These are phyloP conservation scores for Taxidea taxus DNA, from an alignment of 2,113 vertebrate genomes.

Conservation along the genomic window DNA sequence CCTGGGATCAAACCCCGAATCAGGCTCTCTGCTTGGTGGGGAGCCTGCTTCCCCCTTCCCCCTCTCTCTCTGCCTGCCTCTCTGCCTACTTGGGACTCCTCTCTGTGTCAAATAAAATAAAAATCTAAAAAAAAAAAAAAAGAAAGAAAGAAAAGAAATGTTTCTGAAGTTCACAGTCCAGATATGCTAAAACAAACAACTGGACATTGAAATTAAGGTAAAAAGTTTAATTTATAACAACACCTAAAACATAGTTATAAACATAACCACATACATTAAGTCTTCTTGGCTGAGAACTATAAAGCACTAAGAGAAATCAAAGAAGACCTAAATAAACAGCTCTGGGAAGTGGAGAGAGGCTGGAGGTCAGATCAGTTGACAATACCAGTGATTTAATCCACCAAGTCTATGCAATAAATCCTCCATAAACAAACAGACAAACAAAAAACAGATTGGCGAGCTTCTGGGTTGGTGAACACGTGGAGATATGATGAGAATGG, in stretches of 20 bases:
- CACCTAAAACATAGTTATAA: not conserved
- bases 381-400: not conserved
- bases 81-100: too few relatives aligned
- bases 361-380: not conserved
- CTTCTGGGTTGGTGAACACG: not conserved
- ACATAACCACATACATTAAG: not conserved
- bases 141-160: too few relatives aligned
- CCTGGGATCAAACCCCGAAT: too few relatives aligned
- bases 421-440: not conserved
- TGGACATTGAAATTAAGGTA: not conserved
- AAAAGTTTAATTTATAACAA: not conserved
- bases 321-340: not conserved
- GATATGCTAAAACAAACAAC: not conserved
- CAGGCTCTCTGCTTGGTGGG: too few relatives aligned
- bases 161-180: not conserved
- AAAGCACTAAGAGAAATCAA: not conserved
- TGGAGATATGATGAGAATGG: not conserved
- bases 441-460: not conserved
- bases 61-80: too few relatives aligned
- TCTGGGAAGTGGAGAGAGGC: not conserved
- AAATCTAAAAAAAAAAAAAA: too few relatives aligned
- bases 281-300: not conserved
- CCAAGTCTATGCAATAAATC: not conserved
- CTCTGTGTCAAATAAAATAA: too few relatives aligned
- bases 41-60: too few relatives aligned